phyloP scores from a whole-genome alignment of 2,888 invertebrate genomes.

The Pachydiplax longipennis region DNA sequence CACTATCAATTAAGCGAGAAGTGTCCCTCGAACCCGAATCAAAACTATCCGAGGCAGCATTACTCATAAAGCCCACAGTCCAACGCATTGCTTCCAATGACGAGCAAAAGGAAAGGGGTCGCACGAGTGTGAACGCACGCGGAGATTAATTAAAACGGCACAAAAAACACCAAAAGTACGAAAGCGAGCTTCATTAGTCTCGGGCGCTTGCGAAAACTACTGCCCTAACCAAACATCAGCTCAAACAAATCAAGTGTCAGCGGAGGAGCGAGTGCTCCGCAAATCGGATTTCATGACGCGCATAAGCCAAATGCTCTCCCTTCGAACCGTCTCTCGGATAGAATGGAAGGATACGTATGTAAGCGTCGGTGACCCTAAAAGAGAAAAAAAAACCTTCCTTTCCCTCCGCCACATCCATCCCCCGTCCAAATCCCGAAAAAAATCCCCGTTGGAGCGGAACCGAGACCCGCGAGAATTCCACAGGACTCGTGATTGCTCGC shows the following conservation, averaged over 20 bases:
- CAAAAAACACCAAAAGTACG: background rate
- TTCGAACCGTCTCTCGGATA: background rate
- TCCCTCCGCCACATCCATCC: background rate
- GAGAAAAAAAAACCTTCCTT: background rate
- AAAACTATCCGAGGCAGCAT: no score
- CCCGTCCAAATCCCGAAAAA: background rate
- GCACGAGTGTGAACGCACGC: background rate
- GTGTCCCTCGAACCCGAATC: no score
- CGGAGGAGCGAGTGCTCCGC: background rate
- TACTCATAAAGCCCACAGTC: no score
- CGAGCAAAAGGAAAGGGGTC: background rate
- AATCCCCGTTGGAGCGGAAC: background rate
- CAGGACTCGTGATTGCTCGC: background rate
- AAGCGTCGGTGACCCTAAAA: background rate
- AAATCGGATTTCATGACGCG: constrained; percentile 40
- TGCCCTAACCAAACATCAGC: constrained; percentile 19
- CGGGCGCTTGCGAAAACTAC: constrained; percentile 14
- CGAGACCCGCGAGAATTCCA: background rate
- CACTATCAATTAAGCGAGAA: no score
- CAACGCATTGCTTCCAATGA: no score
- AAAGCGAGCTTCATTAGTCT: constrained; percentile 28
- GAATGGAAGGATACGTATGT: background rate
- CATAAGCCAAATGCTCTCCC: background rate
- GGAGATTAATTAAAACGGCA: background rate
- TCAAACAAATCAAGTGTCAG: constrained; percentile 30